Conservation (phyloP, 2,888 invertebrate species). For the Drosophila dives region DNA sequence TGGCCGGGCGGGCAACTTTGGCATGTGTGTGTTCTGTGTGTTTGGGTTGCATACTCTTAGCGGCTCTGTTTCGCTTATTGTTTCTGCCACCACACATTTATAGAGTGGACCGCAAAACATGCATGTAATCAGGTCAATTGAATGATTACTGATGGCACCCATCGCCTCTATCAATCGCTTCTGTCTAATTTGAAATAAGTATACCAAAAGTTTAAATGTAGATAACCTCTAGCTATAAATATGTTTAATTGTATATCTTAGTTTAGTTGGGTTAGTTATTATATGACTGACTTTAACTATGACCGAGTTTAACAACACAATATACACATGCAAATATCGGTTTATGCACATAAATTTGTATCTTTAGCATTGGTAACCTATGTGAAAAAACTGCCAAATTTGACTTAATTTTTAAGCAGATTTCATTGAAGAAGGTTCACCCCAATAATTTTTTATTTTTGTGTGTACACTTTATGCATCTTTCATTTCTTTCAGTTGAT, state of each 20-base stretch:
- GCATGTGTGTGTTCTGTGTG: conserved; percentile 36
- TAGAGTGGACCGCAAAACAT: conserved; percentile 65
- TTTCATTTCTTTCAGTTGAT: conserved; percentile 71
- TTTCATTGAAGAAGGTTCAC: conserved; percentile 46
- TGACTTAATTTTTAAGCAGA: background rate
- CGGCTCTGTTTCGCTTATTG: conserved; percentile 59
- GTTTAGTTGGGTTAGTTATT: background rate
- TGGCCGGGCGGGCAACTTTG: conserved; percentile 54
- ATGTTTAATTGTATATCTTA: background rate
- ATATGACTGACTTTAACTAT: background rate
- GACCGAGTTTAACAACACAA: background rate
- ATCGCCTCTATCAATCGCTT: conserved; percentile 5
- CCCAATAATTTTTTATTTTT: conserved; percentile 13
- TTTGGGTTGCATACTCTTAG: conserved; percentile 44
- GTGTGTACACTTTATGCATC: conserved; percentile 45
- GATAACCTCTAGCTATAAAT: background rate
- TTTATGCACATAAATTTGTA: background rate
- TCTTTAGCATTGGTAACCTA: background rate
- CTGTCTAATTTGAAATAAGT: conserved; percentile 11
- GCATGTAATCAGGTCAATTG: conserved; percentile 76
- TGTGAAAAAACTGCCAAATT: background rate
- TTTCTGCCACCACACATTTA: conserved; percentile 66
- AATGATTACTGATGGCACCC: conserved; percentile 37
- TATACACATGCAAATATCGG: background rate
- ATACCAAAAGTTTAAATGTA: background rate